Evolutionary conservation across 35 echinoderm and acorn worm genomes (phyloP), one percentile per base, ranked within the genome.

Genomic region (Chiridota heheva): DNA sequence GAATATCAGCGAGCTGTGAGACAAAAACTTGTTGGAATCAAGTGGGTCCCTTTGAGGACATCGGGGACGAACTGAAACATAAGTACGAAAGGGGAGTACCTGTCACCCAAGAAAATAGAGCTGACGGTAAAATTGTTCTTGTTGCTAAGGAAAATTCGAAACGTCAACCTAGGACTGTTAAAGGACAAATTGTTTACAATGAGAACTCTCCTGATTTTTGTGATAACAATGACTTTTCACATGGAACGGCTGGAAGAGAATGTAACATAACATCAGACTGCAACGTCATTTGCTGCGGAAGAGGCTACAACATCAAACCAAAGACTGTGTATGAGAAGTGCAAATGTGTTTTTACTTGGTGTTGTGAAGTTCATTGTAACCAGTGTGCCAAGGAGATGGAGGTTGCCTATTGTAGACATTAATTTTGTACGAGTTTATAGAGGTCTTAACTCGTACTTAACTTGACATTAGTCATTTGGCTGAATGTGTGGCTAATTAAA

Each of bases 251-350:
- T 12, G 89, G 80, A n/a, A 49, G 95, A 15, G 65, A 60, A 27
- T 98, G 95, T 45, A 64, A 88, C 49, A 98, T 88, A 46, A 40
- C 81, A 17, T 67, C 41, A 15, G 92, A 81, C 12, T 98, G 95
- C 73, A 76, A 91, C 20, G 89, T 84, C 36, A 79, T 98, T 7
- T 98, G 95, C 59, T 98, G 95, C 36, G 95, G 95, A 34, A 66
- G 95, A 69, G 95, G 95, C 25, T 98, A 98, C 58, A 91, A 98
- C 46, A 98, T 91, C 41, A 72, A 81, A 32, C 83, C 49, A 34
- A 71, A 72, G 17, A 80, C 76, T 28, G 81, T 92, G 1, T 83
- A 67, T 28, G 73, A 64, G 40, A 67, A 60, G 40, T 91, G 95
- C 20, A 67, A 80, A 8, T 96, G 93, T 59, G 70, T 66, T 36